A percentile compares a stretch with the other conserved stretches of the same genome.
These are phyloP conservation scores for Chalcis sispes DNA, from an alignment of 2,888 invertebrate genomes.

Conservation along the genomic window DNA sequence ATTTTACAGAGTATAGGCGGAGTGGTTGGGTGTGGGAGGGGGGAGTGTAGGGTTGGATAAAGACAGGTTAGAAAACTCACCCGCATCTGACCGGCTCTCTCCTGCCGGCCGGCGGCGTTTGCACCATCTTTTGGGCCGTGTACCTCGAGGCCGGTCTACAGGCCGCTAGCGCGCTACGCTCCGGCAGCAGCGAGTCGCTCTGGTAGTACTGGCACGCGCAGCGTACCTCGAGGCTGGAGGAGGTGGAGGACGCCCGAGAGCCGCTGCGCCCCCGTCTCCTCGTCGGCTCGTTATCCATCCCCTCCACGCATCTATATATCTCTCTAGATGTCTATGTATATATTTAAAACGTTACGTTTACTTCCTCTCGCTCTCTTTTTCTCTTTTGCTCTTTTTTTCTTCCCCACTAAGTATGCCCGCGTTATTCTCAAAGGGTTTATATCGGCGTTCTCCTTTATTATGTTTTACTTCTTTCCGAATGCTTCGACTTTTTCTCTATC, in stretches of 20 bases:
- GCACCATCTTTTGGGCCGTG: constrained; percentile 73
- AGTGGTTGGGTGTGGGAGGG: neutral
- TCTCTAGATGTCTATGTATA: no score
- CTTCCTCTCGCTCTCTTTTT: neutral
- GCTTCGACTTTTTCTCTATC: neutral
- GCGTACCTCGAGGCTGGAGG: constrained; percentile 81
- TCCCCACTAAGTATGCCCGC: no score
- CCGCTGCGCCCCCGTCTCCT: constrained; percentile 41
- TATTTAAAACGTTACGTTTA: no score
- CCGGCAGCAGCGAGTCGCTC: constrained; percentile 87
- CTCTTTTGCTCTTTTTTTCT: neutral
- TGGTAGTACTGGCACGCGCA: constrained; percentile 92
- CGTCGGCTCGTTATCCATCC: constrained; percentile 30
- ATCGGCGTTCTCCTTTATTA: no score
- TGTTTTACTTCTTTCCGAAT: neutral
- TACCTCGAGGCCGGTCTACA: constrained; percentile 77
- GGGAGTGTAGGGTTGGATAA: neutral
- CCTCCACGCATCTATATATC: neutral
- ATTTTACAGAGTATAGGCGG: neutral
- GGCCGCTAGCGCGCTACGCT: constrained; percentile 82
- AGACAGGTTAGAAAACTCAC: constrained; percentile 63
- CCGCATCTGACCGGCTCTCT: constrained; percentile 64
- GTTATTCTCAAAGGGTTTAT: no score
- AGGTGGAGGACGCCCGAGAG: constrained; percentile 51
- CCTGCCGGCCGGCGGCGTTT: constrained; percentile 63